Conservation (phyloP, 92 coral and sea anemone species). For the Desmophyllum pertusum region DNA sequence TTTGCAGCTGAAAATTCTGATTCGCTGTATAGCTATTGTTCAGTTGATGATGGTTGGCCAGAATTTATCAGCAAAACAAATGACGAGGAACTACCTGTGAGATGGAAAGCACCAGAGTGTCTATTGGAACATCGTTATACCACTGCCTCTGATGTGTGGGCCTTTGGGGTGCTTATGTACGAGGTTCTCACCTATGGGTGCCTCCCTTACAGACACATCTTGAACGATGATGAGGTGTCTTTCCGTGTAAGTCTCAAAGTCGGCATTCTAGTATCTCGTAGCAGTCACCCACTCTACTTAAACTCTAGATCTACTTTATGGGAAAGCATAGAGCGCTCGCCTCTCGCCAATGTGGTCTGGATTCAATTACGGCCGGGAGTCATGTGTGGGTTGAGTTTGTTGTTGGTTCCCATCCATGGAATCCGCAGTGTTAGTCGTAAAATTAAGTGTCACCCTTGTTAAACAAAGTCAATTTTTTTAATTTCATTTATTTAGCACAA, state of each 20-base stretch:
- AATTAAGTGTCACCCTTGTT: no score
- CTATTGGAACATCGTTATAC: background rate
- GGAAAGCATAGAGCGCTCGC: no score
- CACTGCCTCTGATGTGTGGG: conserved; percentile 40
- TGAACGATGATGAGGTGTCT: background rate
- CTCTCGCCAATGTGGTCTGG: no score
- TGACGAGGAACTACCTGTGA: conserved; percentile 29
- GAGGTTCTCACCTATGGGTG: conserved; percentile 41
- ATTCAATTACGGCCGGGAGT: no score
- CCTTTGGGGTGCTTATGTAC: conserved; percentile 27
- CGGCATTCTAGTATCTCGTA: no score
- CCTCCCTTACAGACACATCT: conserved; percentile 27
- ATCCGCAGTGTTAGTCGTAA: no score
- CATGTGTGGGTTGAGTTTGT: no score
- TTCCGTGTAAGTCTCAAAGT: conserved; percentile 1
- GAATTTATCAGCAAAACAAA: background rate
- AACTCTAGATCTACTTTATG: no score
- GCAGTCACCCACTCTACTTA: no score
- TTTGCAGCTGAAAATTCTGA: background rate
- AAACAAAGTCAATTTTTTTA: no score
- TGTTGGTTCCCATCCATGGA: no score
- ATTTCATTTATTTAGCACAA: no score
- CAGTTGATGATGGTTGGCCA: background rate
- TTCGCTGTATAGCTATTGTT: conserved; percentile 3
- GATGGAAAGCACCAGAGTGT: conserved; percentile 65